phyloP scores from a whole-genome alignment of 2,888 invertebrate species.

The Axea sp. region DNA sequence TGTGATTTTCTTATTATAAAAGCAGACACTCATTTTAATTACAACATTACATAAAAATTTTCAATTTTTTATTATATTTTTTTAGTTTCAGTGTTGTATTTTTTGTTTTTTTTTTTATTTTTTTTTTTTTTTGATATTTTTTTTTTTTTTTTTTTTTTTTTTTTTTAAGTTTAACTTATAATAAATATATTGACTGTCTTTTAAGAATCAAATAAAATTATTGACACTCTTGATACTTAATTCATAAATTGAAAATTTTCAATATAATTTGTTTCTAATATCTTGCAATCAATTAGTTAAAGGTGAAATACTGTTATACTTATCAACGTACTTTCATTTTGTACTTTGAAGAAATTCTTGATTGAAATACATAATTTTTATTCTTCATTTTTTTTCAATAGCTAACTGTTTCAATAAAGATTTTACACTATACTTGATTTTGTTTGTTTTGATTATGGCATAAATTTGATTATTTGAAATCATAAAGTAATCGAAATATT shows the following conservation, averaged over 20 bases:
- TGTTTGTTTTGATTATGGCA: constrained; percentile 13
- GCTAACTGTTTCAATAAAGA: no score
- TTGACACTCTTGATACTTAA: no score
- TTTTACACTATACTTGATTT: constrained; percentile 3
- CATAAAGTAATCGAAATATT: no score
- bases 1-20: constrained; percentile 34
- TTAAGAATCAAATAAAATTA: neutral
- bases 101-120: no score
- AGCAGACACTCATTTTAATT: constrained; percentile 50
- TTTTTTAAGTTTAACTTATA: neutral
- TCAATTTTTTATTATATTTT: constrained; percentile 36
- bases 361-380: no score
- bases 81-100: constrained; percentile 7
- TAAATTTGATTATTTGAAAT: constrained; percentile 2
- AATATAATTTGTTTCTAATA: no score
- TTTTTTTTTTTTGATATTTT: no score
- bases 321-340: constrained; percentile 23
- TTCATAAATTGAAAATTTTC: no score
- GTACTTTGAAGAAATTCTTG: no score
- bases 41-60: constrained; percentile 54
- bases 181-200: constrained; percentile 24
- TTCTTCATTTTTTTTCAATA: no score
- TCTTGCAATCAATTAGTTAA: neutral
- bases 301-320: neutral
- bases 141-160: constrained; percentile 4